Conservation (phyloP, 2,113 vertebrate genomes). For the Sclerurus mexicanus region DNA sequence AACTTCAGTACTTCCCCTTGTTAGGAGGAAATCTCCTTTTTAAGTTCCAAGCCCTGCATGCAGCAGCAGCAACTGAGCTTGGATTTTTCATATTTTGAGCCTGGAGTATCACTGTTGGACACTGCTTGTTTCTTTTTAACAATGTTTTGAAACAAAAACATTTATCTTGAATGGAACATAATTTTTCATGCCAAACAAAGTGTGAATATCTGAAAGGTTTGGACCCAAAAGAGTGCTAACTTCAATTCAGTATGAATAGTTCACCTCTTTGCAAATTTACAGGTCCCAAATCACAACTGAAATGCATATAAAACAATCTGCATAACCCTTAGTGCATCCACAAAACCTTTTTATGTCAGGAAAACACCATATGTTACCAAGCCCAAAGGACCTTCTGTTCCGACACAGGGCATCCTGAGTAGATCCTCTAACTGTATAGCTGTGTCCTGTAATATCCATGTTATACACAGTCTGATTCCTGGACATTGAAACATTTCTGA, state of each 20-base stretch:
- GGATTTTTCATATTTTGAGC: neutral
- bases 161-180: neutral
- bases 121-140: neutral
- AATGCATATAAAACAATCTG: rapidly evolving
- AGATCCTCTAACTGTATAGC: neutral
- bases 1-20: neutral
- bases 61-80: neutral
- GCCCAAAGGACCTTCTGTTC: neutral
- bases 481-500: neutral
- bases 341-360: neutral
- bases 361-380: neutral
- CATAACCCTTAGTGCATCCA: neutral
- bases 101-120: neutral
- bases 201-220: neutral
- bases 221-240: neutral
- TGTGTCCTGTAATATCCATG: neutral
- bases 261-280: neutral
- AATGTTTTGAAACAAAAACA: neutral
- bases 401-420: neutral
- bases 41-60: neutral
- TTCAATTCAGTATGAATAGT: neutral
- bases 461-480: neutral
- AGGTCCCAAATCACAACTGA: neutral
- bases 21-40: neutral
- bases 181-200: neutral